A percentile compares a stretch with the other conserved stretches of the same genome.
These are phyloP conservation scores for Ailurus styani DNA, from an alignment of 2,113 vertebrate species.

Conservation along the genomic window DNA sequence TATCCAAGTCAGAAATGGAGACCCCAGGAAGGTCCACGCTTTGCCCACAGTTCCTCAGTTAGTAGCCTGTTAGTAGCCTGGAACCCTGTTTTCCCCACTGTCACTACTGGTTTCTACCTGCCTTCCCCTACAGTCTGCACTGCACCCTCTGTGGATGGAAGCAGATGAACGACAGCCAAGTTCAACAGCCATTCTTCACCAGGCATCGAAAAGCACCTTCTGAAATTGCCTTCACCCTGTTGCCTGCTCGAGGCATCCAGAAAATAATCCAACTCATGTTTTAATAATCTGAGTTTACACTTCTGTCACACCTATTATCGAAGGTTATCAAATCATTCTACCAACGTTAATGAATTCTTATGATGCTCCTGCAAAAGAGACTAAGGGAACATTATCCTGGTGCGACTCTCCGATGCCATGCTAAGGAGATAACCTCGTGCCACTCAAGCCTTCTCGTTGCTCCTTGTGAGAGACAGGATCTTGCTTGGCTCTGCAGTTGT, in stretches of 20 bases:
- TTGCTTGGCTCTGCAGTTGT: neutral
- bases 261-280: constrained; percentile 55
- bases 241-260: constrained; percentile 18
- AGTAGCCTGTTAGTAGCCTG: neutral
- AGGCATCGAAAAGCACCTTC: neutral
- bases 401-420: neutral
- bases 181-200: neutral
- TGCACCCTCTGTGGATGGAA: neutral
- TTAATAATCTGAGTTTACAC: constrained; percentile 61
- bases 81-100: neutral
- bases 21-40: fast-evolving
- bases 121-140: neutral
- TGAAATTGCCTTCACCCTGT: constrained; percentile 24
- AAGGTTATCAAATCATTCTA: constrained; percentile 52
- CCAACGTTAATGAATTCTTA: constrained; percentile 59
- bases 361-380: neutral
- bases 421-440: constrained; percentile 33
- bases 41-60: neutral
- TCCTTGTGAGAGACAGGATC: neutral
- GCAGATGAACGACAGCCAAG: neutral
- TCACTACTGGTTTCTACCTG: neutral
- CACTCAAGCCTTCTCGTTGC: neutral
- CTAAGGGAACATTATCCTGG: neutral
- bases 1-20: neutral
- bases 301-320: constrained; percentile 46